Evolutionary conservation across 2,888 invertebrate species (phyloP).

Genomic region (Copidosoma aretas): DNA sequence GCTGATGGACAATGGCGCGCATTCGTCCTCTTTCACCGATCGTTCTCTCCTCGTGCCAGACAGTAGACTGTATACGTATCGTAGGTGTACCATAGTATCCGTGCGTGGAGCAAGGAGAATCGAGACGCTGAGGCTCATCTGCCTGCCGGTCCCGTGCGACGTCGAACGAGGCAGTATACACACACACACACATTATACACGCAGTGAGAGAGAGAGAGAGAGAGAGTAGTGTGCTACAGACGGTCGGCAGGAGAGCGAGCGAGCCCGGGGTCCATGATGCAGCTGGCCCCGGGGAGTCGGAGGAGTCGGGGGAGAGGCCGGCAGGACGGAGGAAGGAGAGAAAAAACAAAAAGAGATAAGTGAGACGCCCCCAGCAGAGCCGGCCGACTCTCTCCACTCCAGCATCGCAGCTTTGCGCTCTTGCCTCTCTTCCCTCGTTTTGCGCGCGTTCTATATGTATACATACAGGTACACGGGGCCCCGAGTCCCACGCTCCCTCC

Average conservation of each 20-base stretch:
- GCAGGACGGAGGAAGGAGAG: conserved; percentile 29
- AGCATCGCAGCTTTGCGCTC: no score
- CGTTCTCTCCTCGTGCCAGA: no score
- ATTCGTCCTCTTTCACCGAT: no score
- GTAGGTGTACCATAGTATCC: no score
- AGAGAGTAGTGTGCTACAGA: not conserved
- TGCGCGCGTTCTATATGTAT: not conserved
- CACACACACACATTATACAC: not conserved
- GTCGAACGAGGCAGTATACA: no score
- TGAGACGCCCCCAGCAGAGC: conserved; percentile 62
- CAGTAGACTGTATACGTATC: no score
- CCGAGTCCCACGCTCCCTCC: no score
- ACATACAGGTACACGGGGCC: not conserved
- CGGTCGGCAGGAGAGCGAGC: no score
- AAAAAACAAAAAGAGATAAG: conserved; percentile 50
- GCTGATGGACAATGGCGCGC: no score
- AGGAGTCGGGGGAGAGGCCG: conserved; percentile 23
- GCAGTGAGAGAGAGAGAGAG: not conserved
- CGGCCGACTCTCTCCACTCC: conserved; percentile 55
- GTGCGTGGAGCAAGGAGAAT: no score
- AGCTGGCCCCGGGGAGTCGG: conserved; percentile 31
- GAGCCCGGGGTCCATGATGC: conserved; percentile 28
- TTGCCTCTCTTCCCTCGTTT: conserved; percentile 35
- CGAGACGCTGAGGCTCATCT: no score
- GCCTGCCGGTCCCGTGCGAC: no score